phyloP scores from a whole-genome alignment of 2,888 invertebrate species.

The Nemotelus nigrinus region DNA sequence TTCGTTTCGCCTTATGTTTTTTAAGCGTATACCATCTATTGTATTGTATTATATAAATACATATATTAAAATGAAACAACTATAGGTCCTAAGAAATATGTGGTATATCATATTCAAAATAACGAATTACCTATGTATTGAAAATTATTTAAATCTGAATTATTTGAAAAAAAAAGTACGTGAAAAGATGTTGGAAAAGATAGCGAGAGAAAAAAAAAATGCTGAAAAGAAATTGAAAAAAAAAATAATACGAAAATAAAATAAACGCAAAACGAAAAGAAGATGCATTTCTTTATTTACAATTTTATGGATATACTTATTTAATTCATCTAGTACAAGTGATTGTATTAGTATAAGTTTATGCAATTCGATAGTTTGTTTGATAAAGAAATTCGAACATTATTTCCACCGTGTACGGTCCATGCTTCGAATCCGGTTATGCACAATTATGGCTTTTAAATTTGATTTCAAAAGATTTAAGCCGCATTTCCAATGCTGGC shows the following conservation, averaged over 20 bases:
- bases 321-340: background rate
- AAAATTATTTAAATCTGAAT: conserved; percentile 14
- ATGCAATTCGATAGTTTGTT: too few relatives aligned
- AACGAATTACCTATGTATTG: conserved; percentile 9
- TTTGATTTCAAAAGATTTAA: too few relatives aligned
- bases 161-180: background rate
- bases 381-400: too few relatives aligned
- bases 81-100: conserved; percentile 32
- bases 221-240: conserved; percentile 13
- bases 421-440: too few relatives aligned
- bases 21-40: conserved; percentile 23
- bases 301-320: background rate
- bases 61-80: background rate
- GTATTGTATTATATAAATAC: conserved; percentile 30
- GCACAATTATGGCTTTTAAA: too few relatives aligned
- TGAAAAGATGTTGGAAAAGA: conserved; percentile 29
- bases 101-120: conserved; percentile 32
- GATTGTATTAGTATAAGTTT: too few relatives aligned
- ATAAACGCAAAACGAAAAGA: conserved; percentile 33
- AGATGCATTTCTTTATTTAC: background rate
- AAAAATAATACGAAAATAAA: conserved; percentile 17
- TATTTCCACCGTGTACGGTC: too few relatives aligned
- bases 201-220: conserved; percentile 13
- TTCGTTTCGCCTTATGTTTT: conserved; percentile 4
- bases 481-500: too few relatives aligned